These are phyloP conservation scores for Indicator maculatus DNA, from an alignment of 2,113 vertebrate genomes.

Conservation along the genomic window DNA sequence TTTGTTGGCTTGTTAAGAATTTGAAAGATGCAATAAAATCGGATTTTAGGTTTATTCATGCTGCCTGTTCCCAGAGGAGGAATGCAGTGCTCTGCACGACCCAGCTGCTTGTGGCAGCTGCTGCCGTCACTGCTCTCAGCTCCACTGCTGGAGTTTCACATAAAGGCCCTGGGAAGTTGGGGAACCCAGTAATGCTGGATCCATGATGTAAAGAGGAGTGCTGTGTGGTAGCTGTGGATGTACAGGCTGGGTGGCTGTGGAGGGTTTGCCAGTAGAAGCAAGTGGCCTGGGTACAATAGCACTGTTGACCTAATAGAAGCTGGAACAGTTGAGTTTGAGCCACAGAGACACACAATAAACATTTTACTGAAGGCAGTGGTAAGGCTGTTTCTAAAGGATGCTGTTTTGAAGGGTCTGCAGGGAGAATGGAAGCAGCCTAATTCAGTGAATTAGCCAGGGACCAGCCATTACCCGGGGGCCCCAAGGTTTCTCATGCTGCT, in stretches of 20 bases:
- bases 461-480: not conserved
- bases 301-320: fast-evolving
- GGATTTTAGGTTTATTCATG: not conserved
- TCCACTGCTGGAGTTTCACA: not conserved
- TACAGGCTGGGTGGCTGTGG: not conserved
- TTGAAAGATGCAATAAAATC: constrained; percentile 49
- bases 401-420: not conserved
- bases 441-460: not conserved
- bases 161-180: not conserved
- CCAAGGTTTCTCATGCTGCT: not conserved
- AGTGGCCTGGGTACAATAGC: not conserved
- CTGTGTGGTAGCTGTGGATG: not conserved
- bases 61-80: not conserved
- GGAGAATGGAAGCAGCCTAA: not conserved
- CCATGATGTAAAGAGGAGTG: fast-evolving
- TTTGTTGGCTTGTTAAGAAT: constrained; percentile 58
- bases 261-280: not conserved
- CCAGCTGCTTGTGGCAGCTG: not conserved
- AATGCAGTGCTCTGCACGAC: not conserved
- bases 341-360: not conserved
- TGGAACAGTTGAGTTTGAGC: not conserved
- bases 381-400: not conserved
- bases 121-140: fast-evolving
- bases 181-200: not conserved
- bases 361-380: not conserved